Evolutionary conservation across 2,113 vertebrate genomes (phyloP).

Genomic region (Bubalus kerabau): DNA sequence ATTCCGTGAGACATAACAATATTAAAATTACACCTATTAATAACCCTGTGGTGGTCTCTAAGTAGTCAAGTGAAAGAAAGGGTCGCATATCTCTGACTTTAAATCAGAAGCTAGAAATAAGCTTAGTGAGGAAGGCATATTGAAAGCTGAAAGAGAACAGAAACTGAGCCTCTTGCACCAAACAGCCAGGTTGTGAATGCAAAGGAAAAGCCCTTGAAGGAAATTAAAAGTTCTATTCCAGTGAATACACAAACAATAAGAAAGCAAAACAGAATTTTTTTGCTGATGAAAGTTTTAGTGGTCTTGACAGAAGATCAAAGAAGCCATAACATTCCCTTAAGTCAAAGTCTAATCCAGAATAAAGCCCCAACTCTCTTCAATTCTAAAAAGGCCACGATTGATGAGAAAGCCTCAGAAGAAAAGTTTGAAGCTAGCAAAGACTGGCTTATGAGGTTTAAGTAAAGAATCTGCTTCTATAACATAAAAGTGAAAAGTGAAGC

Average conservation of each 20-base stretch:
- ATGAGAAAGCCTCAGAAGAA: neutral
- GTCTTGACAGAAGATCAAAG: neutral
- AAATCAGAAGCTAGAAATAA: neutral
- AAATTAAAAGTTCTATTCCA: neutral
- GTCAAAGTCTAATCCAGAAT: neutral
- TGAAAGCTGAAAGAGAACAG: neutral
- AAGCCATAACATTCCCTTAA: neutral
- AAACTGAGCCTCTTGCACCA: neutral
- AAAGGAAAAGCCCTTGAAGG: neutral
- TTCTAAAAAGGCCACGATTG: neutral
- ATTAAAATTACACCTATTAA: neutral
- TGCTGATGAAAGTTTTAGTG: neutral
- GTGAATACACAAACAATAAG: neutral
- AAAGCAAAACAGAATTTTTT: neutral
- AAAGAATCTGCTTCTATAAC: neutral
- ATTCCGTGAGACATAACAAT: neutral
- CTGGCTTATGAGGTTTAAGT: neutral
- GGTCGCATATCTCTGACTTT: neutral
- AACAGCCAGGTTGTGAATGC: neutral
- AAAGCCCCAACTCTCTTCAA: neutral
- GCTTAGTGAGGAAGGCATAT: neutral
- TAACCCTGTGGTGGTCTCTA: neutral
- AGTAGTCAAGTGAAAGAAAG: neutral
- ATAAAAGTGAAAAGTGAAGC: neutral
- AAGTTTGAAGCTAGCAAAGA: neutral